These are phyloP conservation scores for Plebejus anna DNA, from an alignment of 2,888 invertebrate species.

Conservation along the genomic window DNA sequence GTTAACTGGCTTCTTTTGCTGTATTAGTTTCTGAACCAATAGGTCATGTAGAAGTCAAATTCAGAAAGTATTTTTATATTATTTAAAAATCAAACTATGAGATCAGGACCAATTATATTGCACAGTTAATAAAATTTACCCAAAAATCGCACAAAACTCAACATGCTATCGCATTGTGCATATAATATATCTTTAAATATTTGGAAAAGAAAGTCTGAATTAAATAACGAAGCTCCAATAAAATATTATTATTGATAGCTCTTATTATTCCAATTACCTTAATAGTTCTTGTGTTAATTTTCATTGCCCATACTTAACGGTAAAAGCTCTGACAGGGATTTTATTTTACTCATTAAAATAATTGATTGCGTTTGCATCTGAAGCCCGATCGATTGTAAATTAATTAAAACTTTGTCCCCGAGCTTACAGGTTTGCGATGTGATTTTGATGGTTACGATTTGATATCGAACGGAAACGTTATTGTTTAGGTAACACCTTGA, in stretches of 20 bases:
- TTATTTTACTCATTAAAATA: slow-evolving; percentile 36
- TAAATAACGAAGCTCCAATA: neutral
- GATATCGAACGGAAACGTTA: neutral
- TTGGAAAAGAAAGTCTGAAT: neutral
- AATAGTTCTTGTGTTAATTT: slow-evolving; percentile 32
- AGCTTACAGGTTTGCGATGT: slow-evolving; percentile 29
- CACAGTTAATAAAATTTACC: no score
- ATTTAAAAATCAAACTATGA: neutral
- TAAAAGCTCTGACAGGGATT: slow-evolving; percentile 33
- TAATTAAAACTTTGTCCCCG: slow-evolving; percentile 32
- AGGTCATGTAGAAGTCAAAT: neutral
- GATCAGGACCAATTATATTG: no score
- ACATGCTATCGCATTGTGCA: neutral
- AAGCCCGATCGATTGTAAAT: slow-evolving; percentile 35
- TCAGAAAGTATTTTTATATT: neutral
- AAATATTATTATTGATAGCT: slow-evolving; percentile 8
- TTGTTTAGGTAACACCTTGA: slow-evolving; percentile 11
- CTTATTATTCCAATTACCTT: slow-evolving; percentile 22
- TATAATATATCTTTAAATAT: neutral
- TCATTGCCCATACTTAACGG: slow-evolving; percentile 30
- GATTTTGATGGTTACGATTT: slow-evolving; percentile 17
- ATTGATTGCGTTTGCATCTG: slow-evolving; percentile 37
- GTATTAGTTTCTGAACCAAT: neutral
- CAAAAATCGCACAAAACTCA: neutral
- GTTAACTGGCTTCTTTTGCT: neutral